phyloP scores from a whole-genome alignment of 2,113 vertebrate genomes.

The Terrapene triunguis region DNA sequence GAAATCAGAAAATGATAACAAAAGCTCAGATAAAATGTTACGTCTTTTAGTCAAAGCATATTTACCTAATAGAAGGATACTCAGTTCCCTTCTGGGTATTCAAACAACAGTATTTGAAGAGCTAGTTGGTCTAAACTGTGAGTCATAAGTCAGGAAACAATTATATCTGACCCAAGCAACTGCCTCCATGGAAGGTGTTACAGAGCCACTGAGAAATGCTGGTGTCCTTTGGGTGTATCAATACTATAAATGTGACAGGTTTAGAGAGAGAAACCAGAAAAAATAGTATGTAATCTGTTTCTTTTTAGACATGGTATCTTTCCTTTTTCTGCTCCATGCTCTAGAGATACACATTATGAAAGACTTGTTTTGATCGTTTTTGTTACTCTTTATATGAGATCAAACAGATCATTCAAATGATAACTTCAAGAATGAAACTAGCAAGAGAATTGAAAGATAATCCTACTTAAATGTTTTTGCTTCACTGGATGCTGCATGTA shows the following conservation, averaged over 20 bases:
- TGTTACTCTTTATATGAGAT: neutral
- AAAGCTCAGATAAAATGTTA: neutral
- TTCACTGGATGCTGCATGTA: neutral
- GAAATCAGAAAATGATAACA: neutral
- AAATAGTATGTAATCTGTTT: neutral
- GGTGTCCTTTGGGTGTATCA: constrained; percentile 10
- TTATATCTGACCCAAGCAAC: neutral
- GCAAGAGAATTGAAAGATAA: neutral
- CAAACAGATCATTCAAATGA: constrained; percentile 18
- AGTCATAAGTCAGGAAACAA: neutral
- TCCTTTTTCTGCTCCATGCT: neutral
- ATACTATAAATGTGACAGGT: neutral
- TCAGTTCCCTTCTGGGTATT: neutral
- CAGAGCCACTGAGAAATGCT: constrained; percentile 14
- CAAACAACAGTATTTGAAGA: constrained; percentile 14
- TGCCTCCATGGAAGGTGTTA: neutral
- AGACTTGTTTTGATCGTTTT: neutral
- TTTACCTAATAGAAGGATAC: neutral
- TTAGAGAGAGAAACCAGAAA: neutral
- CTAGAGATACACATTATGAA: neutral
- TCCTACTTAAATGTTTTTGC: neutral
- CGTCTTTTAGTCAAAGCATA: neutral
- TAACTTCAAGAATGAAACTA: neutral
- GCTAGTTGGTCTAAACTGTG: neutral
- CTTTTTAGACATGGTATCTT: neutral